A percentile compares a stretch with the other conserved stretches of the same genome.
Conservation (phyloP, 2,888 invertebrate species). For the Drosophila bunnanda region DNA sequence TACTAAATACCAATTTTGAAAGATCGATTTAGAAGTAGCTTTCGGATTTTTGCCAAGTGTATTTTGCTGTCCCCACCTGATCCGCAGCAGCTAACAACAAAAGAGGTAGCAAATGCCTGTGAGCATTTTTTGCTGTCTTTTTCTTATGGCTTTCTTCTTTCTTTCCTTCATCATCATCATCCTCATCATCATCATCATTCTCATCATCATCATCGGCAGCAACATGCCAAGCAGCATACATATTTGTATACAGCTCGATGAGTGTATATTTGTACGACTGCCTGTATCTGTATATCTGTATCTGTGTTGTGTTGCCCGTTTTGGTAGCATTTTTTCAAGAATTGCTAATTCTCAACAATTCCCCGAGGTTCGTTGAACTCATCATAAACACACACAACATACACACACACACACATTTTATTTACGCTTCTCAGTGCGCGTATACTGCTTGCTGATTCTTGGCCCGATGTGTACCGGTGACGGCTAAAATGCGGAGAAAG, state of each 20-base stretch:
- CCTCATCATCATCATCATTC: slow-evolving; percentile 49
- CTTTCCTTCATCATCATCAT: slow-evolving; percentile 44
- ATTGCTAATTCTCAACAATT: slow-evolving; percentile 82
- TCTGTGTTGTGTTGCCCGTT: slow-evolving; percentile 75
- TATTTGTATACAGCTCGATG: slow-evolving; percentile 36
- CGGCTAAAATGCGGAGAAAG: slow-evolving; percentile 76
- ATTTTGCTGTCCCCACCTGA: slow-evolving; percentile 47
- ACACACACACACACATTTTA: slow-evolving; percentile 32
- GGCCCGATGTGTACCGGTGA: slow-evolving; percentile 48
- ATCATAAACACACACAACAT: slow-evolving; percentile 63
- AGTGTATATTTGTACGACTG: slow-evolving; percentile 38
- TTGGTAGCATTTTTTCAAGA: slow-evolving; percentile 81
- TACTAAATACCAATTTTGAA: background rate
- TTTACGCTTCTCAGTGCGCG: slow-evolving; percentile 41
- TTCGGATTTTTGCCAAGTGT: slow-evolving; percentile 28
- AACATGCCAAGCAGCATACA: slow-evolving; percentile 29
- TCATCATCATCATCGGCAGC: slow-evolving; percentile 22
- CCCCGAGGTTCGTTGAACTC: slow-evolving; percentile 79
- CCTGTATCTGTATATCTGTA: slow-evolving; percentile 45
- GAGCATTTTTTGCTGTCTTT: slow-evolving; percentile 61
- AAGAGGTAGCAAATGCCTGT: slow-evolving; percentile 63
- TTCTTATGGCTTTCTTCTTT: slow-evolving; percentile 68
- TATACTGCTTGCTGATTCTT: slow-evolving; percentile 70
- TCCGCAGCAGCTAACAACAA: slow-evolving; percentile 43
- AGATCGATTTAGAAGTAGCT: slow-evolving; percentile 3